A percentile compares a stretch with the other conserved stretches of the same genome.
Evolutionary conservation across 2,113 vertebrate species (phyloP).

Genomic region (Procavia capensis): DNA sequence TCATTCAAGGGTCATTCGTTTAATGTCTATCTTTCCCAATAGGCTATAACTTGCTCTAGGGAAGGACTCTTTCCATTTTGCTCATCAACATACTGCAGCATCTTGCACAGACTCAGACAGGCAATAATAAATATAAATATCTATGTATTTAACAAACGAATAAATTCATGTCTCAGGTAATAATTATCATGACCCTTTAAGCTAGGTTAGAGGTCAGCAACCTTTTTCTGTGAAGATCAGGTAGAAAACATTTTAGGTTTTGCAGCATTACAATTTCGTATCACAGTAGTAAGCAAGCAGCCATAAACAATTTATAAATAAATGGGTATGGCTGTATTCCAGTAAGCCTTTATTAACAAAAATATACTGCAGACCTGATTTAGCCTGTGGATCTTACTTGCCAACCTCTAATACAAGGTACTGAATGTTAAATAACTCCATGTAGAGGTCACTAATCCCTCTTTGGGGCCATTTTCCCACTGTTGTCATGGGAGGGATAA

Average conservation of each 20-base stretch:
- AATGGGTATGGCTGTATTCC: not conserved
- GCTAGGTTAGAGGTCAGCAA: not conserved
- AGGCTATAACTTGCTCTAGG: not conserved
- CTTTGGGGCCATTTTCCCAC: not conserved
- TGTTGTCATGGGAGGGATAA: not conserved
- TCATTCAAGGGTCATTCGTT: conserved; percentile 3
- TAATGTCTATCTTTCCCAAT: not conserved
- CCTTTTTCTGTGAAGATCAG: not conserved
- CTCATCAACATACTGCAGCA: not conserved
- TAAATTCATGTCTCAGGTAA: not conserved
- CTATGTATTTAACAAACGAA: not conserved
- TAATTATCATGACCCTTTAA: not conserved
- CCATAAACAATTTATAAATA: not conserved
- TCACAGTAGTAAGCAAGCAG: not conserved
- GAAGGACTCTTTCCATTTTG: not conserved
- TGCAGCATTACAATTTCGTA: not conserved
- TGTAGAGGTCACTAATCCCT: not conserved
- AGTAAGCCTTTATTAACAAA: not conserved
- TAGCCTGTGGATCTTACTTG: not conserved
- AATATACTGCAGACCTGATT: not conserved
- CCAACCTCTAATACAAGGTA: not conserved
- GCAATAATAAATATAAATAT: conserved; percentile 19
- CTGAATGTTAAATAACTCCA: not conserved
- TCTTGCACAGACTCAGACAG: not conserved
- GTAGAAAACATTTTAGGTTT: not conserved